Evolutionary conservation across 2,113 vertebrate genomes (phyloP), one percentile per base, ranked within the genome.

Genomic region (Lasiurus cinereus): DNA sequence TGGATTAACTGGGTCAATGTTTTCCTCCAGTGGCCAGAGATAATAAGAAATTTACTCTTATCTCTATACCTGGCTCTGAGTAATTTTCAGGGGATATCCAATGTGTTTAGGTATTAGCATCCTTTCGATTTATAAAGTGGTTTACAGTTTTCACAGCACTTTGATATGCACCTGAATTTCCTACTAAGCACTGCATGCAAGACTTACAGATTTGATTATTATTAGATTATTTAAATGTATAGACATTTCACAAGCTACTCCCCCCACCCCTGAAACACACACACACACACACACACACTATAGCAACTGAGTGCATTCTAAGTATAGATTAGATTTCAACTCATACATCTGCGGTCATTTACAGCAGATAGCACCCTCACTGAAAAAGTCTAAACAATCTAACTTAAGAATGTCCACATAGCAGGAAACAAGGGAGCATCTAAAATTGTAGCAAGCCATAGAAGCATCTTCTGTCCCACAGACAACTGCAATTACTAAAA

Each of bases 41-140:
- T 88, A 74, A 62, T 85, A 96, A 85, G 39, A 96, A 96, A 94
- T 76, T 54, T 93, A 56, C 52, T 94, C 85, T 94, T 93, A 59
- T 96, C 7, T 92, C 56, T 87, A 31, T n/a, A 83, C 46, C 29
- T 88, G 66, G 50, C 50, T 46, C 39, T 89, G 2, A 93, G 80
- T 50, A 86, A 91, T 86, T 91, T 91, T 79, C 29, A 70, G 31
- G 12, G 43, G 24, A 43, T 89, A 70, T 50, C 15, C 66, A 83
- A 69, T 9, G 19, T 82, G 12, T 48, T 94, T 88, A 90, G 19
- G 13, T 94, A 69, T 91, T 74, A 83, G 83, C 8, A 84, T 83
- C 19, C 31, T 94, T 94, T 80, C 39, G 39, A 78, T 70, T 85
- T 96, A 89, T 78, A 54, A 94, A 93, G 33, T 66, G 14, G 36